These are phyloP conservation scores for Felis catus DNA, from an alignment of 2,113 vertebrate genomes.

Conservation along the genomic window F.catus_Fca126_mat1.0 CM031421.1:67261501-67262000, in stretches of 20 bases:
- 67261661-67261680: neutral
- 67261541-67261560: neutral
- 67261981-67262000: neutral
- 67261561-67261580: neutral
- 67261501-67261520: neutral
- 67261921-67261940: neutral
- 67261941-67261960: neutral
- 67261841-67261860: too few species aligned
- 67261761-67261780: too few species aligned
- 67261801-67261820: too few species aligned
- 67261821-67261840: too few species aligned
- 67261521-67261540: neutral
- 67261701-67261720: too few species aligned
- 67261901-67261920: neutral
- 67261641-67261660: neutral
- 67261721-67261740: too few species aligned
- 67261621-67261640: neutral
- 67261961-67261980: neutral
- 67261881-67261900: neutral
- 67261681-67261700: neutral
- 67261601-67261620: neutral
- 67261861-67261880: too few species aligned
- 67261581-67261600: neutral
- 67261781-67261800: too few species aligned
- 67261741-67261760: too few species aligned